Base-by-base conservation (phyloP, 2,113 vertebrate species). In the Ceratotherium simum region DNA sequence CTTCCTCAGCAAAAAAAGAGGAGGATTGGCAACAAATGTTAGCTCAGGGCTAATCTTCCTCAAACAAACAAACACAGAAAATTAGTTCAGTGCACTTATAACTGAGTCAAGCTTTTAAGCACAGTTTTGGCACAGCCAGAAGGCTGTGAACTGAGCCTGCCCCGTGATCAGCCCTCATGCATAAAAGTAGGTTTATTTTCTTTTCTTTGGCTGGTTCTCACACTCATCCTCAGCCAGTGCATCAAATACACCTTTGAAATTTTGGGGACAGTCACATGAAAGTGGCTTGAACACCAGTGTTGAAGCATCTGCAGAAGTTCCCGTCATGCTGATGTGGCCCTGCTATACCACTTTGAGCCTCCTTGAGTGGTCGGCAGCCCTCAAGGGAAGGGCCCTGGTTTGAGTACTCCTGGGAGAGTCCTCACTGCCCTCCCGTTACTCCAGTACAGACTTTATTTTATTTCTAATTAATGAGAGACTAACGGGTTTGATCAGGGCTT, bases 91-190 rank as follows among this genome's bases (percentile, higher is more conserved):
- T 64, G 82, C 10, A 2, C 72, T 88, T 70, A 36, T 13, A 81
- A 85, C 65, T 54, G 86, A 86, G 79, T 84, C 64, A 70, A 70
- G 33, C 73, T 88, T 96, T 93, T 60, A 83, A 93, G 46, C 36
- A 83, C 70, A 85, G 20, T 58, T 95, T 67, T 83, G 48, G 85
- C 23, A 90, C 54, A 69, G 3, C 18, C n/a, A 75, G 78, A 73
- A 80, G 31, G 31, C 69, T 42, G 0, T 97, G 46, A 83, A 82
- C 29, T 69, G 12, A 93, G 33, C 42, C 64, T 83, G 29, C 82
- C 78, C 31, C 8, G 1, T 54, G 31, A 23, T 70, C 33, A 33
- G 11, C 33, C 54, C 27, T 58, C 4, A 14, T 76, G 36, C 58
- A 62, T 73, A 54, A 79, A 86, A 92, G 21, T 60, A 92, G 58